Base-by-base conservation (phyloP, 2,888 invertebrate species). In the Endomychus coccineus region DNA sequence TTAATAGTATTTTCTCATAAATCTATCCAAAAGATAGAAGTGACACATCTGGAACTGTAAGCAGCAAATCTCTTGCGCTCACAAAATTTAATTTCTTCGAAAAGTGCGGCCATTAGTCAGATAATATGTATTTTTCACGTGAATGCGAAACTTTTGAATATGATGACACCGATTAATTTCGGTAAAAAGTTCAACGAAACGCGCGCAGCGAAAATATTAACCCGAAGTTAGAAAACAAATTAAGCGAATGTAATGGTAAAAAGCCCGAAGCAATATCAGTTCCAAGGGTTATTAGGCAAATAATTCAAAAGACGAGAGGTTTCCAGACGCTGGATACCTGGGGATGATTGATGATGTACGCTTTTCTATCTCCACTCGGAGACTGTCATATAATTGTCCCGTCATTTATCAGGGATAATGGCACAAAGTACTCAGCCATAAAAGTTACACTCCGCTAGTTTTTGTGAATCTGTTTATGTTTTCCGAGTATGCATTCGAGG, bases 381-480 rank as follows among this genome's bases (percentile, higher is more conserved):
- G 43, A 38, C 44, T 51, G 51, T 52, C 55, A 52, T 55, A 58
- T 59, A 60, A 62, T 61, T 61, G 59, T 56, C 54, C 55, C 44
- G 51, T 55, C 58, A 51, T 62, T 61, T 59, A 59, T 61, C 61
- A 59, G 49, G 48, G 52, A 57, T 60, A 59, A 59, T 56, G 57
- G 51, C 45, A 45, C 45, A 47, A n/a, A n/a, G n/a, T n/a, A n/a
- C n/a, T n/a, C n/a, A n/a, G n/a, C n/a, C 32, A 31, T 38, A 42
- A 40, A 27, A 31, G 48, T 46, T 46, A 48, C 49, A 45, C 44
- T 39, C 40, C 43, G 46, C 45, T 50, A 45, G 49, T 49, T 51
- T 34, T 23, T 22, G 27, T 10, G 37, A 43, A 40, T 42, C 38
- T 42, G 42, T 27, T 42, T 39, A 39, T 24, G 22, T 44, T 40